Conservation (phyloP, 2,888 invertebrate genomes). For the Euclidia mi region DNA sequence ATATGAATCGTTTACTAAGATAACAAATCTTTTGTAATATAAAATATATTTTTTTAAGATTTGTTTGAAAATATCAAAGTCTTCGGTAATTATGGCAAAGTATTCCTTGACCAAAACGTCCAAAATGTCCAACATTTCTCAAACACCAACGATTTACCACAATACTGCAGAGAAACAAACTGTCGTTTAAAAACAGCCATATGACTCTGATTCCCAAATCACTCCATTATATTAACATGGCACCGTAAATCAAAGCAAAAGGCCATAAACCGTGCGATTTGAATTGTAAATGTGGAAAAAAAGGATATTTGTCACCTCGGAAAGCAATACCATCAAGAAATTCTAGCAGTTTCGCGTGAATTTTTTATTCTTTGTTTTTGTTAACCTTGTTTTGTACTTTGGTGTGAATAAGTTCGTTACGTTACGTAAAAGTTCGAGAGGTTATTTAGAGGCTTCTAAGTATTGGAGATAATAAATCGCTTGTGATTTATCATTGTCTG, state of each 20-base stretch:
- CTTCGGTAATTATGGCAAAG: too few species aligned
- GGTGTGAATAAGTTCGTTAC: neutral
- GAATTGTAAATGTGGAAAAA: slow-evolving; percentile 55
- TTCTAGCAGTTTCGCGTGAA: slow-evolving; percentile 16
- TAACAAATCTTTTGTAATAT: too few species aligned
- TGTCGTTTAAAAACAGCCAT: slow-evolving; percentile 13
- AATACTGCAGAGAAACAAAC: neutral
- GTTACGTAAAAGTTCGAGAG: too few species aligned
- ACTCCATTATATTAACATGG: slow-evolving; percentile 43
- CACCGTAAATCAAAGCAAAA: slow-evolving; percentile 45
- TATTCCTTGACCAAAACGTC: too few species aligned
- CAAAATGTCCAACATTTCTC: too few species aligned
- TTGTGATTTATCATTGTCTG: too few species aligned
- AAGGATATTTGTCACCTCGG: slow-evolving; percentile 41
- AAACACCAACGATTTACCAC: neutral
- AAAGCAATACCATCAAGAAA: slow-evolving; percentile 18
- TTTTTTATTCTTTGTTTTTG: slow-evolving; percentile 11
- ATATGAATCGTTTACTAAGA: too few species aligned
- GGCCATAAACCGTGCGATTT: slow-evolving; percentile 45
- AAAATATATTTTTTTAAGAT: too few species aligned
- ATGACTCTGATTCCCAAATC: slow-evolving; percentile 33
- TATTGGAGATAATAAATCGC: too few species aligned
- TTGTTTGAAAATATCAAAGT: too few species aligned
- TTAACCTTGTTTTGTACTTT: slow-evolving; percentile 17
- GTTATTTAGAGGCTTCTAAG: too few species aligned